Conservation (phyloP, 2,797 vertebrate species). For the Typhlichthys subterraneus region DNA sequence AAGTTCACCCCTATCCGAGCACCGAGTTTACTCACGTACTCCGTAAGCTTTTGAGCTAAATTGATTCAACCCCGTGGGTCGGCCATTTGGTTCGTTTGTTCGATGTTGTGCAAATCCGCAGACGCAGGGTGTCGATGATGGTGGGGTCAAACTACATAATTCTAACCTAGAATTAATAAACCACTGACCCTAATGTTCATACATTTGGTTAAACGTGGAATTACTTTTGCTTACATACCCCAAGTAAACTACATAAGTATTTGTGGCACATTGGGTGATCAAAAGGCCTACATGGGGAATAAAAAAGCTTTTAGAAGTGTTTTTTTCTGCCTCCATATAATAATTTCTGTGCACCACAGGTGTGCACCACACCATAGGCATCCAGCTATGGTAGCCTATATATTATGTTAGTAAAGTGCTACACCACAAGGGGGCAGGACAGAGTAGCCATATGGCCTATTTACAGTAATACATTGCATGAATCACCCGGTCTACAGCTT, state of each 20-base stretch:
- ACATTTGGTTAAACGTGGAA: too few species aligned
- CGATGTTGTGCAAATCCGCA: background rate
- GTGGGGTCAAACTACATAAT: background rate
- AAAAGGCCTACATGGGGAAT: too few species aligned
- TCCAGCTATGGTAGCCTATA: background rate
- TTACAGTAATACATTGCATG: background rate
- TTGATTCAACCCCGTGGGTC: slow-evolving; percentile 14
- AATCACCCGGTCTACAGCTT: too few species aligned
- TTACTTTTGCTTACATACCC: too few species aligned
- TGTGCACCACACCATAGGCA: too few species aligned
- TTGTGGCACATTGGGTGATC: too few species aligned
- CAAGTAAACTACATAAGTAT: too few species aligned
- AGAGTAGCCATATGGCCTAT: background rate
- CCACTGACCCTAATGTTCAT: too few species aligned
- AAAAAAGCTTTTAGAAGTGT: too few species aligned
- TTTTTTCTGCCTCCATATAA: too few species aligned
- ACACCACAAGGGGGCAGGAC: slow-evolving; percentile 52
- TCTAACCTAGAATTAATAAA: too few species aligned
- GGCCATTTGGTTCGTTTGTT: background rate
- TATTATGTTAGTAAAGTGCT: slow-evolving; percentile 1
- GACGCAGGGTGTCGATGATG: background rate
- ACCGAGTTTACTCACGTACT: background rate
- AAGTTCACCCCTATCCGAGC: slow-evolving; percentile 63
- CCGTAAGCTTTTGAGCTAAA: slow-evolving; percentile 12
- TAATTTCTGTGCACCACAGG: too few species aligned